Base-by-base conservation (phyloP, 1,140 invertebrate genomes). In the Formica exsecta region DNA sequence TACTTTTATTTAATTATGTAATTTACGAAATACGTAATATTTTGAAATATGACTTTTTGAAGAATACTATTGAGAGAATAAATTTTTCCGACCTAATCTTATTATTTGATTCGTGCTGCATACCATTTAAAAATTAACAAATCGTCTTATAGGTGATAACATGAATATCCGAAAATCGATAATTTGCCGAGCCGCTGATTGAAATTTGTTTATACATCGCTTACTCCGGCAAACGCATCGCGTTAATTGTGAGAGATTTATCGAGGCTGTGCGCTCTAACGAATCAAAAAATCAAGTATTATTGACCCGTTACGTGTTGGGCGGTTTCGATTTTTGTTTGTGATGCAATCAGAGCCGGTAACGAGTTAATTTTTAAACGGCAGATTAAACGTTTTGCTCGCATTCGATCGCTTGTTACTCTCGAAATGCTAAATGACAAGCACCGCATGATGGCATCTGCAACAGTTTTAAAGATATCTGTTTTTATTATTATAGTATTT, bases 191-290 rank as follows among this genome's bases (percentile, higher is more conserved):
- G 38, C 29, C 41, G 51, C 51, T 74, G 75, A 87, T 87, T 68
- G 85, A 62, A 89, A 90, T 89, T 90, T 90, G 71, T 90, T 90
- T 70, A 89, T 83, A 48, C 76, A 71, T 29, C 65, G 29, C 41
- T 89, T 68, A 59, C 25, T 73, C 36, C 32, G 59, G 48, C 62
- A 8, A 65, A 57, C 61, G 64, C 44, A 59, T 70, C 79, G 25
- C 54, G 38, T 59, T 81, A 54, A 73, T 73, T 74, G 79, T 44
- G 79, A 83, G 19, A 81, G 79, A 83, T 83, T 83, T 74, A 83
- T 83, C 54, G 79, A 81, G 16, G 68, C 54, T 41, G 25, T 41
- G 25, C 29, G 68, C 38, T 83, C 62, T 74, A 74, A 44, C 79
- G 41, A 83, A 83, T 83, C 36, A 83, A 83, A 83, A 83, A 83